Conservation (phyloP, 2,113 vertebrate species). For the Amazona guildingii region DNA sequence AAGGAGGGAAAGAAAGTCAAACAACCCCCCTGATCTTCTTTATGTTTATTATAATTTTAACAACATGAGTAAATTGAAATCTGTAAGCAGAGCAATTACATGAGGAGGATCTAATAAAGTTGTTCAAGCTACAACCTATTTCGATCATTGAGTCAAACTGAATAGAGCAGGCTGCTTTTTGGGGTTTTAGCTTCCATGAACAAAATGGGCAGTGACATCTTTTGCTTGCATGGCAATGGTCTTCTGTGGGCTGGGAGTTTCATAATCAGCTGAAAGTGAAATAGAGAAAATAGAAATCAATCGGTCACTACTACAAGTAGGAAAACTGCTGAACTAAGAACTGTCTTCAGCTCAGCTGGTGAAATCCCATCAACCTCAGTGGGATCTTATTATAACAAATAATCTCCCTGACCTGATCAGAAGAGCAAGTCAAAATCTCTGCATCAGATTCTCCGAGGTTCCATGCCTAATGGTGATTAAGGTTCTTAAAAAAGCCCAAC, state of each 20-base stretch:
- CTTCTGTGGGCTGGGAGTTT: constrained; percentile 33
- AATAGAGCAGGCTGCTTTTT: constrained; percentile 50
- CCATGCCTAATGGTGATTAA: neutral
- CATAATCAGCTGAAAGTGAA: constrained; percentile 68
- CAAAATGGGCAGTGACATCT: constrained; percentile 21
- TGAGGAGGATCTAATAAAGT: constrained; percentile 44
- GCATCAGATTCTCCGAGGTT: neutral
- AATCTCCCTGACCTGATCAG: neutral
- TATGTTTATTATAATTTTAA: constrained; percentile 43
- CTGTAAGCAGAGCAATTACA: constrained; percentile 68
- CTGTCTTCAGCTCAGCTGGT: neutral
- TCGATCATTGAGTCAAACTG: constrained; percentile 50
- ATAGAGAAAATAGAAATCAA: neutral
- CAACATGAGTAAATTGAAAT: constrained; percentile 43
- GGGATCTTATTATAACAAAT: neutral
- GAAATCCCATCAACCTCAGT: neutral
- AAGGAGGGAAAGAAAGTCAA: neutral
- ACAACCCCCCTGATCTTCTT: neutral
- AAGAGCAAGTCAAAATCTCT: neutral
- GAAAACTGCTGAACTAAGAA: neutral
- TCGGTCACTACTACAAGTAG: neutral
- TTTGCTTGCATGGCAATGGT: constrained; percentile 9
- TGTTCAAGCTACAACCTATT: constrained; percentile 70
- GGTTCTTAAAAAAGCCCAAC: neutral
- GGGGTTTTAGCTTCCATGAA: constrained; percentile 38